Evolutionary conservation across 2,797 vertebrate species (phyloP).

Genomic region (Triplophysa yarkandensis): DNA sequence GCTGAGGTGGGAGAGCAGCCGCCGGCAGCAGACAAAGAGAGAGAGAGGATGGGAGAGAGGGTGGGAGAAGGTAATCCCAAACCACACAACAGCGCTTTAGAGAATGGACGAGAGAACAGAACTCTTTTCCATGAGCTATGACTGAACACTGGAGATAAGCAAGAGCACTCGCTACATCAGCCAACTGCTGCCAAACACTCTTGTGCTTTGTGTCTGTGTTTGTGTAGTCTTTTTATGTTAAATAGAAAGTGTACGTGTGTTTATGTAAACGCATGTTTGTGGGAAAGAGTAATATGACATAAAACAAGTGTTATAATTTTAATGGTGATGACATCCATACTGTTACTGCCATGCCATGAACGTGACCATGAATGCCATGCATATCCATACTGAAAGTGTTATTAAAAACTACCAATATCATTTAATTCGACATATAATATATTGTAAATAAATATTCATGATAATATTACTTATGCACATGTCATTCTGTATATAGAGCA

Average conservation of each 20-base stretch:
- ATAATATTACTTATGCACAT: too few relatives aligned
- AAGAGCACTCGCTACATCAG: slow-evolving; percentile 69
- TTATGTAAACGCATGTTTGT: slow-evolving; percentile 2
- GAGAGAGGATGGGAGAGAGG: slow-evolving; percentile 38
- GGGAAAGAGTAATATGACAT: slow-evolving; percentile 6
- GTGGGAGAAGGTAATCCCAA: slow-evolving; percentile 72
- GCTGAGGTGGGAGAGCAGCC: slow-evolving; percentile 29
- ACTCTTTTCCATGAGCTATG: slow-evolving; percentile 77
- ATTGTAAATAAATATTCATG: too few relatives aligned
- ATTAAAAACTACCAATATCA: too few relatives aligned
- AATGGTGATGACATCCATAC: not conserved
- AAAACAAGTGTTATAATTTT: not conserved
- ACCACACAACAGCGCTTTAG: slow-evolving; percentile 79
- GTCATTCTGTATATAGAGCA: too few relatives aligned
- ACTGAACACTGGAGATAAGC: slow-evolving; percentile 79
- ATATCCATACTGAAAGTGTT: too few relatives aligned
- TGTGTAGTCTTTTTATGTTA: slow-evolving; percentile 28
- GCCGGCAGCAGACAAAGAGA: slow-evolving; percentile 23
- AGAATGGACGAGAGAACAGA: slow-evolving; percentile 76
- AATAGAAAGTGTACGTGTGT: not conserved
- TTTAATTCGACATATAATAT: too few relatives aligned
- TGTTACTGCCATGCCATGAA: too few relatives aligned
- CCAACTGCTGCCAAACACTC: slow-evolving; percentile 27
- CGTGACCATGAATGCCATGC: too few relatives aligned
- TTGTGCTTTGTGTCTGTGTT: slow-evolving; percentile 34